Evolutionary conservation across 2,113 vertebrate species (phyloP).

Genomic region (Sphyrna mokarran): DNA sequence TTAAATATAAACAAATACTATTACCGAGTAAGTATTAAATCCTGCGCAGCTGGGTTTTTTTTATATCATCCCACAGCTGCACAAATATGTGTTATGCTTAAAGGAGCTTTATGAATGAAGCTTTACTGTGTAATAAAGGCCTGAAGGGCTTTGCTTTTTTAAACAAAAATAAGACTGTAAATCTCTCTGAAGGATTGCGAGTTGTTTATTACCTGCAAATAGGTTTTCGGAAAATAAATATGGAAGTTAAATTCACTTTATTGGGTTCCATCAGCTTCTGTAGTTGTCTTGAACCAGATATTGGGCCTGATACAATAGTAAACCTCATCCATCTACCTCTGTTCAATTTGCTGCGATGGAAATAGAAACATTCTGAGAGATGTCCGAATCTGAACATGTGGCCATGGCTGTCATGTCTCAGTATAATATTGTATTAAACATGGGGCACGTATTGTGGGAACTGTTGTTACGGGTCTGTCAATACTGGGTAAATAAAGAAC

Average conservation of each 20-base stretch:
- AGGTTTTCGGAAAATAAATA: slow-evolving; percentile 29
- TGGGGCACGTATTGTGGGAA: neutral
- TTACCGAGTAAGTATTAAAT: slow-evolving; percentile 11
- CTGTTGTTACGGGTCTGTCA: neutral
- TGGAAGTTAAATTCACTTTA: neutral
- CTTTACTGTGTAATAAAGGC: neutral
- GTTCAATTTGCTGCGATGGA: neutral
- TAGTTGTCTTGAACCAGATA: neutral
- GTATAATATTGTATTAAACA: neutral
- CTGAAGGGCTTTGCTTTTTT: slow-evolving; percentile 7
- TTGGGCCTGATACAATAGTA: neutral
- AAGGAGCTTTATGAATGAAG: neutral
- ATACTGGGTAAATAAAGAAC: neutral
- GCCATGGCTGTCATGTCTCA: neutral
- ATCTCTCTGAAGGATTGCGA: neutral
- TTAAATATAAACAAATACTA: slow-evolving; percentile 34
- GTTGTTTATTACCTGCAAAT: slow-evolving; percentile 20
- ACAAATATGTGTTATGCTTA: slow-evolving; percentile 1
- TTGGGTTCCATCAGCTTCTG: slow-evolving; percentile 23
- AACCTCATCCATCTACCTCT: neutral
- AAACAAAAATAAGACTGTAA: neutral
- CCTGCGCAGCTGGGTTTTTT: slow-evolving; percentile 10
- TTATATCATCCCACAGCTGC: slow-evolving; percentile 19
- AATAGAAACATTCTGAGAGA: neutral
- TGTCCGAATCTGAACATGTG: neutral